Evolutionary conservation across 2,797 vertebrate species (phyloP), one percentile per base, ranked within the genome.

Genomic region (Tokudaia muenninki): DNA sequence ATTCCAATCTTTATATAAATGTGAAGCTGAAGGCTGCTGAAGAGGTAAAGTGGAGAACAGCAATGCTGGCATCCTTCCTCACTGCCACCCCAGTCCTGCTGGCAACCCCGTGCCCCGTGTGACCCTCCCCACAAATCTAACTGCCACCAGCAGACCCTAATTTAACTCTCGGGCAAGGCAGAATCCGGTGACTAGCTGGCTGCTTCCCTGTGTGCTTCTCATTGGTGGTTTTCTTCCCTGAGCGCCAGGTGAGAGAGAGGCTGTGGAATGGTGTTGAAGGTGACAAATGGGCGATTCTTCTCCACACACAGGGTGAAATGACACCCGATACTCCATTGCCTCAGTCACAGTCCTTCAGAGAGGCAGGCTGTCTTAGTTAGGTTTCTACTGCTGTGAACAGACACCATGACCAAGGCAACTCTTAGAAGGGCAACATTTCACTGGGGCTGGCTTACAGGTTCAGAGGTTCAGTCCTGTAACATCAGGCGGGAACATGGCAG

Each of bases 1-100:
- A 99, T 98, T 99, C 99, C 22, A 99, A 99, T 98, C 98, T 99
- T 95, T 99, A 99, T 98, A 99, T 99, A 98, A 99, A 99, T 94
- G 99, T 99, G 99, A 99, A 99, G 98, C 96, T 99, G 96, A 99
- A 99, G 97, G 99, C 99, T 96, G 99, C 99, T 93, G 99, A 99
- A 86, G 99, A 99, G 99, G 99, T 99, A 98, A 99, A 91, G 13
- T 67, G 90, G 63, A n/a, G 72, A 67, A 34, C 22, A 41, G 7
- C 0, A 0, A 22, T 34, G 19, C 59, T 14, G 1, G 63, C 50
- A 4, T 59, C 70, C 82, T 91, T 65, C 52, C 77, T 37, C 79
- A 7, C 1, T 10, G 10, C 57, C 72, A 1, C 65, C 6, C 2
- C 41, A 24, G 26, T 31, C 67, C 91, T 70, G 24, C 47, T 10